Evolutionary conservation across 2,888 invertebrate species (phyloP).

Genomic region (Ochlodes sylvanus): DNA sequence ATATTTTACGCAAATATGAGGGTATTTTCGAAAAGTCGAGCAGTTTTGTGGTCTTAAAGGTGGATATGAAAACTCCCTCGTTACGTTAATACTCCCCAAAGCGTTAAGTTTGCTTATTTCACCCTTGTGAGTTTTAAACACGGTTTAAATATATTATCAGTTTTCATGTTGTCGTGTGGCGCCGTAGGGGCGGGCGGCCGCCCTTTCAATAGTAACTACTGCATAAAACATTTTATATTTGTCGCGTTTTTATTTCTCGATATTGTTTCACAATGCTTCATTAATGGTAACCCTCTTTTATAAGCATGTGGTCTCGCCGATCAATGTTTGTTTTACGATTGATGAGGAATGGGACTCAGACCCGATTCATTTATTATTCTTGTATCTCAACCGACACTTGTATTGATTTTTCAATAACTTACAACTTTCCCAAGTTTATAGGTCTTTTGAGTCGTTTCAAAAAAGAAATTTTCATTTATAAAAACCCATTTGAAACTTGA

Average conservation of each 20-base stretch:
- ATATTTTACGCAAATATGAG: neutral
- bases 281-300: slow-evolving; percentile 28
- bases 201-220: slow-evolving; percentile 64
- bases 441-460: too few relatives aligned
- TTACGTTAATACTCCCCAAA: slow-evolving; percentile 62
- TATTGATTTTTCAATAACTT: slow-evolving; percentile 6
- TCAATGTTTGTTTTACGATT: slow-evolving; percentile 30
- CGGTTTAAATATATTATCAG: slow-evolving; percentile 82
- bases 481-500: too few relatives aligned
- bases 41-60: neutral
- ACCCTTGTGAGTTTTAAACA: slow-evolving; percentile 67
- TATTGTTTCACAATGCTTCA: slow-evolving; percentile 48
- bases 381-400: slow-evolving; percentile 40
- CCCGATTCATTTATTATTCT: slow-evolving; percentile 44
- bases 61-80: slow-evolving; percentile 49
- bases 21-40: neutral
- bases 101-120: slow-evolving; percentile 72
- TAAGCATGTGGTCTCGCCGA: neutral
- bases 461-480: too few relatives aligned
- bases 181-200: slow-evolving; percentile 63
- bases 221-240: slow-evolving; percentile 61
- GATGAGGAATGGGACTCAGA: slow-evolving; percentile 1
- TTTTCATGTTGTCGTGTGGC: slow-evolving; percentile 77
- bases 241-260: slow-evolving; percentile 49
- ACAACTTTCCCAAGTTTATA: too few relatives aligned